Conservation (phyloP, 2,888 invertebrate species). For the Leptinotarsa tumamoca region DNA sequence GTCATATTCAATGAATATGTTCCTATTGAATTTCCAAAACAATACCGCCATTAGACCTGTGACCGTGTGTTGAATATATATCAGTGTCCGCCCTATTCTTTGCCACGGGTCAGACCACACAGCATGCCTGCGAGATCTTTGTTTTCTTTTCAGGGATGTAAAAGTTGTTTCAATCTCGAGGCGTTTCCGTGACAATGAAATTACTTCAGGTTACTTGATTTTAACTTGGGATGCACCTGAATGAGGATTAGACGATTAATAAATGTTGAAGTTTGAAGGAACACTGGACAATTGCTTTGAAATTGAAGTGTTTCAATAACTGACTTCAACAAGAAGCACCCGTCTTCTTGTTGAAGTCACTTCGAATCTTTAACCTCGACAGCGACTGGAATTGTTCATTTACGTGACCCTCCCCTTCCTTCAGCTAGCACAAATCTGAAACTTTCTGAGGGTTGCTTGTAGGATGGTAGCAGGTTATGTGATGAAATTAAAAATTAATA, state of each 20-base stretch:
- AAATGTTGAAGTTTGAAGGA: neutral
- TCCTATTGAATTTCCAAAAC: slow-evolving; percentile 41
- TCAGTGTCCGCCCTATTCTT: slow-evolving; percentile 34
- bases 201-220: slow-evolving; percentile 17
- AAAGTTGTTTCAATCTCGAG: slow-evolving; percentile 16
- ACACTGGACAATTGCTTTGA: neutral
- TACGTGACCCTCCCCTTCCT: no score
- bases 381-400: no score
- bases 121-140: slow-evolving; percentile 30
- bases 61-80: slow-evolving; percentile 33
- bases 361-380: no score
- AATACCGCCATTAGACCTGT: slow-evolving; percentile 38
- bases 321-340: no score
- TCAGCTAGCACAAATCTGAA: no score
- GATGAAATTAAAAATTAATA: no score
- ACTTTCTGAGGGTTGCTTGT: no score
- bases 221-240: slow-evolving; percentile 3
- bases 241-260: neutral
- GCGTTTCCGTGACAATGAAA: slow-evolving; percentile 25
- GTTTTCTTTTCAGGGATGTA: slow-evolving; percentile 25
- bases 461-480: no score
- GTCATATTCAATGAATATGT: slow-evolving; percentile 33
- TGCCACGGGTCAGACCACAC: slow-evolving; percentile 31
- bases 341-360: no score
- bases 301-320: no score